Conservation (phyloP, 2,888 invertebrate genomes). For the Erebia palarica region DNA sequence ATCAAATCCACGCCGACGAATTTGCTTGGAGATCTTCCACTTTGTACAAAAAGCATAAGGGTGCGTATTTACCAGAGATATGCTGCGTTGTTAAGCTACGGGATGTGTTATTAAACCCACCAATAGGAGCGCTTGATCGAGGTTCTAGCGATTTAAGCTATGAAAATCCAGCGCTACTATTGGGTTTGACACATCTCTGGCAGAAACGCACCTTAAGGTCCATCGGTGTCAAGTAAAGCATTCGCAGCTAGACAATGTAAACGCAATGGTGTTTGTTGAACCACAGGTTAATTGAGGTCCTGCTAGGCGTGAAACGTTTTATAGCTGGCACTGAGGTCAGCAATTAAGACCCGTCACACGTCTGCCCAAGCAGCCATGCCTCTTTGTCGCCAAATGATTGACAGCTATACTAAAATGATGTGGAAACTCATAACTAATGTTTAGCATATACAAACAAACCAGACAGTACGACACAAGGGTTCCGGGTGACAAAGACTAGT, state of each 20-base stretch:
- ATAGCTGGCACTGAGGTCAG: conserved; percentile 26
- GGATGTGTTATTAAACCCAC: too few relatives aligned
- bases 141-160: too few relatives aligned
- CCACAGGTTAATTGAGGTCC: conserved; percentile 52
- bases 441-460: not conserved
- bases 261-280: conserved; percentile 29
- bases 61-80: too few relatives aligned
- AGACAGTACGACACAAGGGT: too few relatives aligned
- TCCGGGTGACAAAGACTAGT: too few relatives aligned
- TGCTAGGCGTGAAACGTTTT: conserved; percentile 39
- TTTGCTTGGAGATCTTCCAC: too few relatives aligned
- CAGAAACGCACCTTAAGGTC: conserved; percentile 17
- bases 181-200: too few relatives aligned
- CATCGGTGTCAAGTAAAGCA: conserved; percentile 49
- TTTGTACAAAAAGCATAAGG: too few relatives aligned
- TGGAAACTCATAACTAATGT: not conserved
- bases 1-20: too few relatives aligned
- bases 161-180: too few relatives aligned
- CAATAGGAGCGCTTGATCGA: too few relatives aligned
- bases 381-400: conserved; percentile 9
- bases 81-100: too few relatives aligned
- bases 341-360: not conserved
- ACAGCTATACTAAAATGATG: conserved; percentile 8
- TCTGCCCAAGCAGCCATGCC: not conserved
- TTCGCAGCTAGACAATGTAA: conserved; percentile 51